phyloP scores from a whole-genome alignment of 2,888 invertebrate species.

The Cantharis lateralis region DNA sequence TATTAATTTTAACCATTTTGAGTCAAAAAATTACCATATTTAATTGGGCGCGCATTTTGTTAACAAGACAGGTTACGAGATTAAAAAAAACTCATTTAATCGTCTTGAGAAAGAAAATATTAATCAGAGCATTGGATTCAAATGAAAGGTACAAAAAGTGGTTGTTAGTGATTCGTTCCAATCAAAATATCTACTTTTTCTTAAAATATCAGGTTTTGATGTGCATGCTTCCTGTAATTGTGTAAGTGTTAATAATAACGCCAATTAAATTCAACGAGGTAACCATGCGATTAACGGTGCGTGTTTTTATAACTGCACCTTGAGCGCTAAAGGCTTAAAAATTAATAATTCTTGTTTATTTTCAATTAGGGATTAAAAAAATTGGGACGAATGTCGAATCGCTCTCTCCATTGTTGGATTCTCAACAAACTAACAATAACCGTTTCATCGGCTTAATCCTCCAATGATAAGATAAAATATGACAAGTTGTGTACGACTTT shows the following conservation, averaged over 20 bases:
- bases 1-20: not conserved
- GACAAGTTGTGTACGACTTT: not conserved
- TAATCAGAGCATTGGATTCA: not conserved
- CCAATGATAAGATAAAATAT: not conserved
- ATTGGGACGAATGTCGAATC: not conserved
- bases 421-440: not conserved
- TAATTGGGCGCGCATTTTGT: not conserved
- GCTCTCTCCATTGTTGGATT: not conserved
- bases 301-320: not conserved
- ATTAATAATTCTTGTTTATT: not conserved
- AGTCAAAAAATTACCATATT: not conserved
- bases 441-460: not conserved
- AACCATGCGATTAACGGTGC: not conserved
- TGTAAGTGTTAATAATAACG: not conserved
- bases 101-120: not conserved
- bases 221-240: not conserved
- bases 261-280: not conserved
- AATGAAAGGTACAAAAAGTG: not conserved
- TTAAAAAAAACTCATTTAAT: not conserved
- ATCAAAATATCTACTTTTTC: not conserved
- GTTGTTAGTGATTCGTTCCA: not conserved
- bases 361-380: not conserved
- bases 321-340: not conserved
- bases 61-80: not conserved
- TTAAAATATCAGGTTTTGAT: not conserved